Conservation (phyloP, 2,113 vertebrate species). For the Phrynosoma blainvillii region DNA sequence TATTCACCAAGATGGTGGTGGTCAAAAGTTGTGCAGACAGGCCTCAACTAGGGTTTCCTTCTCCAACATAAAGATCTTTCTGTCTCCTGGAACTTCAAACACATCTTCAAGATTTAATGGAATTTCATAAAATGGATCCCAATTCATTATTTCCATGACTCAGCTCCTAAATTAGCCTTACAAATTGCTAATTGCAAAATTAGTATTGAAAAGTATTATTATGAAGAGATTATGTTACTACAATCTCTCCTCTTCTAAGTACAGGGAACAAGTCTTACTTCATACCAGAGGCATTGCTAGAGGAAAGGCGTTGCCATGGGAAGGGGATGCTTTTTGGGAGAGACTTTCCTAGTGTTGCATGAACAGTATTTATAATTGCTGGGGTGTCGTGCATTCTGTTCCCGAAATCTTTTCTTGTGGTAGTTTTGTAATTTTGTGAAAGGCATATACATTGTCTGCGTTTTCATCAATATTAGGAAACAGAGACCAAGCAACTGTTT, state of each 20-base stretch:
- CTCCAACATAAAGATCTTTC: background rate
- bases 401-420: slow-evolving; percentile 44
- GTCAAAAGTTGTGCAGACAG: too few species aligned
- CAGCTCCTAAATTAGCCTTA: slow-evolving; percentile 26
- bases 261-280: slow-evolving; percentile 77
- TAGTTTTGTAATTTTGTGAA: slow-evolving; percentile 58
- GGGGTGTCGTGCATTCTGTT: slow-evolving; percentile 53
- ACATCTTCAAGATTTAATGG: background rate
- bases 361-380: slow-evolving; percentile 57
- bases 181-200: slow-evolving; percentile 64
- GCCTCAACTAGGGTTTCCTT: background rate
- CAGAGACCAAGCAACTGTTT: background rate
- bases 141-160: slow-evolving; percentile 23
- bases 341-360: slow-evolving; percentile 63
- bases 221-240: slow-evolving; percentile 77
- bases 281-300: slow-evolving; percentile 76
- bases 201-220: slow-evolving; percentile 69
- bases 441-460: slow-evolving; percentile 23
- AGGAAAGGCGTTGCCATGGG: slow-evolving; percentile 75
- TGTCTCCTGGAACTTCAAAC: background rate
- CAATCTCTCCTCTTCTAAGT: slow-evolving; percentile 75
- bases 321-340: slow-evolving; percentile 66
- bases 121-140: background rate
- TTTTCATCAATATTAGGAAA: slow-evolving; percentile 7
- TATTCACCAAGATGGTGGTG: too few species aligned